Percentiles rank a stretch among this genome's conserved stretches.
Evolutionary conservation across 2,888 invertebrate genomes (phyloP).

Genomic region (Scaeva pyrastri): DNA sequence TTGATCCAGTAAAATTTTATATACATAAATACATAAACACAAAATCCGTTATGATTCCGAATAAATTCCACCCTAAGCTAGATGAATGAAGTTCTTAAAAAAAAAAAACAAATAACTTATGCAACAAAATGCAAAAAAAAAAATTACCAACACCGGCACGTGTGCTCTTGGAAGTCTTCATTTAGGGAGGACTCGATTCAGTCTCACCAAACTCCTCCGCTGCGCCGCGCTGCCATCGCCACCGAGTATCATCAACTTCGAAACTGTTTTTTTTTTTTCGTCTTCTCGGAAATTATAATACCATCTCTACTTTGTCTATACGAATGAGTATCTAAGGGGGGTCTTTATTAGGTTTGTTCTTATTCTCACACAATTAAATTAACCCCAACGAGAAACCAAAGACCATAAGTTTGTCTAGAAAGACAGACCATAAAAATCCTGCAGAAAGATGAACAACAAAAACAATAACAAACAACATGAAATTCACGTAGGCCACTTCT

Average conservation of each 20-base stretch:
- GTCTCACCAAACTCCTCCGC: too few species aligned
- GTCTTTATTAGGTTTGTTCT: not conserved
- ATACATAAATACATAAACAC: too few species aligned
- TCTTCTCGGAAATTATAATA: not conserved
- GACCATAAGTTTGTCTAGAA: slow-evolving; percentile 4
- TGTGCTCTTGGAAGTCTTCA: not conserved
- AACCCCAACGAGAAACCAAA: slow-evolving; percentile 9
- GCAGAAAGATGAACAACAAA: not conserved
- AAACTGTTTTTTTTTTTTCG: not conserved
- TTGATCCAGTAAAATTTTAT: too few species aligned
- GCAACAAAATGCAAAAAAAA: not conserved
- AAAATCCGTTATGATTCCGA: too few species aligned
- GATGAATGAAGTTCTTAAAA: too few species aligned
- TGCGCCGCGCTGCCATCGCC: too few species aligned
- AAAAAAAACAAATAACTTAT: too few species aligned
- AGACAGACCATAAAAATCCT: not conserved
- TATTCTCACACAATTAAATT: slow-evolving; percentile 37
- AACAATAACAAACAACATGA: slow-evolving; percentile 8
- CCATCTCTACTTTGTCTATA: not conserved
- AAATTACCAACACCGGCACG: not conserved
- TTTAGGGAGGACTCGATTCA: too few species aligned
- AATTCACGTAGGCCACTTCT: slow-evolving; percentile 24
- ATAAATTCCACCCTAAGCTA: too few species aligned
- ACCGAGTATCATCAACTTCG: not conserved
- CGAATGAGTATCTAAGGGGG: too few species aligned